A percentile compares a stretch with the other conserved stretches of the same genome.
These are phyloP conservation scores for Piezodorus guildinii DNA, from an alignment of 1,140 invertebrate species.

Conservation along the genomic window DNA sequence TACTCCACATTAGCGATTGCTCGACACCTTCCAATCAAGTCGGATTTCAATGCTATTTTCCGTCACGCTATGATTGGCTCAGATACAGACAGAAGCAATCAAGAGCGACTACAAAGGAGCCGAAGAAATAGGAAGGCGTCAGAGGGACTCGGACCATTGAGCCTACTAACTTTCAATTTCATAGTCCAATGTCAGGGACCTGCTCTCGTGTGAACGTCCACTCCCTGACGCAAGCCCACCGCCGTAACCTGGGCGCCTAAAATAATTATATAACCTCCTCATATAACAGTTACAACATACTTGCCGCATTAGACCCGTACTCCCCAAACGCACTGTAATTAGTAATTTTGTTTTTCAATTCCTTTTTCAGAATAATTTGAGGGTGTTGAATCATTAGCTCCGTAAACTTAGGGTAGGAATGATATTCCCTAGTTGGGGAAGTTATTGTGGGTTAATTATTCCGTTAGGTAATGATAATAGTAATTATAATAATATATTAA, in stretches of 20 bases:
- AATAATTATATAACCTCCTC: slow-evolving; percentile 4
- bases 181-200: slow-evolving; percentile 5
- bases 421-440: too few species aligned
- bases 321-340: too few species aligned
- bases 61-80: neutral
- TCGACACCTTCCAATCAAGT: neutral
- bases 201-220: neutral
- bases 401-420: too few species aligned
- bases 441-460: too few species aligned
- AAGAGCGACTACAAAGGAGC: neutral
- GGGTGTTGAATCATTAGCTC: too few species aligned
- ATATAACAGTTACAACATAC: slow-evolving; percentile 1
- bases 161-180: neutral
- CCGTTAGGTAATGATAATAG: too few species aligned
- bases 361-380: too few species aligned
- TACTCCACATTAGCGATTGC: neutral
- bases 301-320: too few species aligned
- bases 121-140: neutral
- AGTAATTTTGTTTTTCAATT: too few species aligned
- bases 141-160: too few species aligned
- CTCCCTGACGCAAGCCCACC: neutral
- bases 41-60: too few species aligned
- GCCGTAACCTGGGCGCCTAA: neutral
- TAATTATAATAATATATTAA: too few species aligned
- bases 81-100: neutral